Evolutionary conservation across 2,888 invertebrate species (phyloP).

Genomic region (Agrilus cyanescens): DNA sequence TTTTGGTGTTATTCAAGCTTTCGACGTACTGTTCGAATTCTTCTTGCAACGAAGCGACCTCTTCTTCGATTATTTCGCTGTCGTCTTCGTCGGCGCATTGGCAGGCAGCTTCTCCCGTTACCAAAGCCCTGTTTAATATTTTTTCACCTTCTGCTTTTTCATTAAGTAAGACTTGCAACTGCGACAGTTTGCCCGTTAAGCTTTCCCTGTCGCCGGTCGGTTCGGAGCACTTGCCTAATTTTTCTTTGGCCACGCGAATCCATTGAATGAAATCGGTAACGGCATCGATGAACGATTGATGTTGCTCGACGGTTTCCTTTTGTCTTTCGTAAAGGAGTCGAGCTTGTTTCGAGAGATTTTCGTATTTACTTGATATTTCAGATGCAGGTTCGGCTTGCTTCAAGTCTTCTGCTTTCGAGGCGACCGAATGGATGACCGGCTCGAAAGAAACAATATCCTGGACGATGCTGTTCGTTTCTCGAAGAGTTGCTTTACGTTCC

Average conservation of each 20-base stretch:
- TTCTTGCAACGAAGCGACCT: conserved; percentile 80
- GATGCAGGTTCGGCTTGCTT: conserved; percentile 85
- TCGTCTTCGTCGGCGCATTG: conserved; percentile 74
- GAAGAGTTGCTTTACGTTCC: conserved; percentile 76
- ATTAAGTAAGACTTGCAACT: conserved; percentile 71
- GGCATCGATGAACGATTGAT: conserved; percentile 84
- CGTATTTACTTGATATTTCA: conserved; percentile 85
- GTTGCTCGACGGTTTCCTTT: conserved; percentile 79
- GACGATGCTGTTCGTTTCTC: conserved; percentile 87
- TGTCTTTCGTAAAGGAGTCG: conserved; percentile 81
- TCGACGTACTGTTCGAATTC: conserved; percentile 76
- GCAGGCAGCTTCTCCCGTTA: conserved; percentile 79
- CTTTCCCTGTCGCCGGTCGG: conserved; percentile 87
- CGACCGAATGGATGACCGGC: conserved; percentile 92
- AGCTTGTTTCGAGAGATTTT: conserved; percentile 79
- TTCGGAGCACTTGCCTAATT: conserved; percentile 81
- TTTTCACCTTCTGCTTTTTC: conserved; percentile 74
- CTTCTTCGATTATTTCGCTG: conserved; percentile 82
- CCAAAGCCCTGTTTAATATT: conserved; percentile 71
- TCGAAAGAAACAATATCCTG: conserved; percentile 95
- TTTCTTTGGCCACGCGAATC: conserved; percentile 84
- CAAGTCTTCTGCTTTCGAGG: conserved; percentile 84
- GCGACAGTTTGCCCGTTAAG: conserved; percentile 73
- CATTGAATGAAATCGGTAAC: conserved; percentile 87
- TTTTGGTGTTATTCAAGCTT: conserved; percentile 66